phyloP scores from a whole-genome alignment of 2,888 invertebrate genomes.

The Candidula unifasciata region DNA sequence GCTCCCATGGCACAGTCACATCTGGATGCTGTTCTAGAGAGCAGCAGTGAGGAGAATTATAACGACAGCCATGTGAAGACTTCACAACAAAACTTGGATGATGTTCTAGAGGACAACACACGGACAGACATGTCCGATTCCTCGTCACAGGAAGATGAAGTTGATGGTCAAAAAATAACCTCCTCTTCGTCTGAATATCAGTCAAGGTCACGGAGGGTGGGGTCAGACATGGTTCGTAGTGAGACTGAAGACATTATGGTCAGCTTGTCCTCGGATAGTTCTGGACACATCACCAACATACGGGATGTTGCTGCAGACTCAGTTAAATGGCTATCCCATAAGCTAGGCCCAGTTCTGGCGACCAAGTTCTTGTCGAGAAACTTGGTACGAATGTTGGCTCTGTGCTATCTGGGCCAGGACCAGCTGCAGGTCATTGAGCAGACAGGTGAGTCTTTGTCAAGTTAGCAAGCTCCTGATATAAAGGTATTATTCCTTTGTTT shows the following conservation, averaged over 20 bases:
- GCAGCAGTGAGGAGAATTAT: neutral
- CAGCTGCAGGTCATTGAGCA: constrained; percentile 64
- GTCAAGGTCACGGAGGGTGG: neutral
- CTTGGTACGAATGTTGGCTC: constrained; percentile 92
- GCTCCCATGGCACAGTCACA: neutral
- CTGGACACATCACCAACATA: constrained; percentile 72
- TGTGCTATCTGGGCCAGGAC: constrained; percentile 89
- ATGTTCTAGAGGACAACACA: neutral
- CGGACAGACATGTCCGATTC: neutral
- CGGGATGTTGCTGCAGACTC: constrained; percentile 76
- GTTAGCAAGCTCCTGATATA: neutral
- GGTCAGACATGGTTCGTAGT: constrained; percentile 69
- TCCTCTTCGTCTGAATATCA: neutral
- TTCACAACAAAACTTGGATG: too few relatives aligned
- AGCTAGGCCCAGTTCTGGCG: constrained; percentile 94
- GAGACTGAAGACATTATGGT: constrained; percentile 74
- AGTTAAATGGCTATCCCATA: constrained; percentile 91
- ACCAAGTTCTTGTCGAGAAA: constrained; percentile 93
- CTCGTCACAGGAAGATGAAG: constrained; percentile 23
- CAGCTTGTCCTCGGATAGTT: constrained; percentile 62
- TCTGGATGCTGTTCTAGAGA: neutral
- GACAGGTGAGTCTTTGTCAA: constrained; percentile 53
- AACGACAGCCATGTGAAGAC: too few relatives aligned
- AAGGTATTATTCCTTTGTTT: neutral
- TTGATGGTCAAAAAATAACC: neutral